A percentile compares a stretch with the other conserved stretches of the same genome.
Conservation (phyloP, 2,888 invertebrate genomes). For the Leucophenga maculata region DNA sequence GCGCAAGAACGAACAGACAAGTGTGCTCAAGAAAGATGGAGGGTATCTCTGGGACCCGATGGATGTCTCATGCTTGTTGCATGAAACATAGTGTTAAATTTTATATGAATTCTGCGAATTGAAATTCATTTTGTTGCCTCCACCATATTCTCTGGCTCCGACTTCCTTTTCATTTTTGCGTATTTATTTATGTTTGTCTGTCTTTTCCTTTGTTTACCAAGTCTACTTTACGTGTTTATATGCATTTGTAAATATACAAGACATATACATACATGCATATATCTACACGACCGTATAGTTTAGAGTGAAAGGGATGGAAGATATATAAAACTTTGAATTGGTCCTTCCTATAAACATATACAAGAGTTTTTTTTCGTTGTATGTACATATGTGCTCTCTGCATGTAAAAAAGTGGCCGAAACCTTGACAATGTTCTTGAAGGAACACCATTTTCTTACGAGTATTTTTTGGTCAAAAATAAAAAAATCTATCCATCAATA, state of each 20-base stretch:
- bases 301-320: no score
- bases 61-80: not conserved
- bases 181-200: not conserved
- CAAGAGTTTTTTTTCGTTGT: slow-evolving; percentile 16
- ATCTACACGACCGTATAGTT: no score
- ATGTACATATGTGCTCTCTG: slow-evolving; percentile 32
- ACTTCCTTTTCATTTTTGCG: slow-evolving; percentile 2
- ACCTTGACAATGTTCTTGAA: no score
- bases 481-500: no score
- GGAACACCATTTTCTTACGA: no score
- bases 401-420: not conserved
- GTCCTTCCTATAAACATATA: not conserved
- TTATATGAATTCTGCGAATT: slow-evolving; percentile 14
- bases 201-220: slow-evolving; percentile 1
- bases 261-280: no score
- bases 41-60: not conserved
- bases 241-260: slow-evolving; percentile 6
- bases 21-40: not conserved
- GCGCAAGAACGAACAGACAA: no score
- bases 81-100: not conserved
- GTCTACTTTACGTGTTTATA: not conserved
- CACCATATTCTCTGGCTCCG: no score
- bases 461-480: no score
- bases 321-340: no score
- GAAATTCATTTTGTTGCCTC: not conserved